These are phyloP conservation scores for Lycorma delicatula DNA, from an alignment of 1,140 invertebrate genomes.

Conservation along the genomic window DNA sequence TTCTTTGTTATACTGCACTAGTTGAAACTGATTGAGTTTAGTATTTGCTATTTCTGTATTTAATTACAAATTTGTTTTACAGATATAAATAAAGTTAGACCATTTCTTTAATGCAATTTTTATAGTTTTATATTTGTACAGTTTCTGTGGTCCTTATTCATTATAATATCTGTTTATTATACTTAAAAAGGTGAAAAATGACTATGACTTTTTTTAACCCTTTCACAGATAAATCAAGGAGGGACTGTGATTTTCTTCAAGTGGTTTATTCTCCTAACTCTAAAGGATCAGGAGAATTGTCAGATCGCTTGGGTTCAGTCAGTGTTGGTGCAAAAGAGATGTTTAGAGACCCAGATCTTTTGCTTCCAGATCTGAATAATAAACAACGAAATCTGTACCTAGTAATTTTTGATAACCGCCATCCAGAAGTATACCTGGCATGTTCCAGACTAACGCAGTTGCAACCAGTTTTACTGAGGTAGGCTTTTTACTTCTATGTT, in stretches of 20 bases:
- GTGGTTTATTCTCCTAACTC: constrained; percentile 76
- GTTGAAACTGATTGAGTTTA: too few relatives aligned
- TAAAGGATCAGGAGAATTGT: constrained; percentile 67
- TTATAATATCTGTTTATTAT: neutral
- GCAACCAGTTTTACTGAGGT: constrained; percentile 58
- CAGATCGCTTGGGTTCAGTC: constrained; percentile 63
- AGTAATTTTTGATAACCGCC: constrained; percentile 72
- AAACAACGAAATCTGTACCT: constrained; percentile 68
- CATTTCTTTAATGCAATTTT: too few relatives aligned
- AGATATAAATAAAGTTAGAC: too few relatives aligned
- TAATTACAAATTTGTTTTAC: too few relatives aligned
- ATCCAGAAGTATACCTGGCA: constrained; percentile 66
- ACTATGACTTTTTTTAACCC: constrained; percentile 5
- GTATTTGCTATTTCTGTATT: too few relatives aligned
- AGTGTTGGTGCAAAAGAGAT: constrained; percentile 54
- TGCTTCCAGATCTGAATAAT: constrained; percentile 58
- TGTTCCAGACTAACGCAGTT: constrained; percentile 72
- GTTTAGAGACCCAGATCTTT: constrained; percentile 55
- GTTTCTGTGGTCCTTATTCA: too few relatives aligned
- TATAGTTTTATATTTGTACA: too few relatives aligned
- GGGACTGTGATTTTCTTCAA: constrained; percentile 76
- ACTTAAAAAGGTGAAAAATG: neutral
- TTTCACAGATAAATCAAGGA: constrained; percentile 40
- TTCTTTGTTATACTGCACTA: too few relatives aligned
- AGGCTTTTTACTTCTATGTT: too few relatives aligned